These are phyloP conservation scores for Trachops cirrhosus DNA, from an alignment of 2,797 vertebrate species.

Conservation along the genomic window DNA sequence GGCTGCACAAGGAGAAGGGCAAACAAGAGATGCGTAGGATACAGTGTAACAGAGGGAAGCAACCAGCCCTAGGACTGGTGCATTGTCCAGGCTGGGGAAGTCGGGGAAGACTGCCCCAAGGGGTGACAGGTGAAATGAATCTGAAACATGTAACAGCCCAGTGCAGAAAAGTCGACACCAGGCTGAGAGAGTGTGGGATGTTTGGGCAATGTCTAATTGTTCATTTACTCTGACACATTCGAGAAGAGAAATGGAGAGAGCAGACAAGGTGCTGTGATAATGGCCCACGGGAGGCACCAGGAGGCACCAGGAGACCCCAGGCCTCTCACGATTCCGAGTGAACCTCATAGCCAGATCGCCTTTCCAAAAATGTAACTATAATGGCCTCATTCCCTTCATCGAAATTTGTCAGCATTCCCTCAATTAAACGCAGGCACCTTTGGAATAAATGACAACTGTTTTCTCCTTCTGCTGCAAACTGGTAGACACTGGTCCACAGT, in stretches of 20 bases:
- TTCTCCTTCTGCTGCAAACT: not conserved
- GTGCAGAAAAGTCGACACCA: not conserved
- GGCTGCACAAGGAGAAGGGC: not conserved
- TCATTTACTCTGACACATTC: not conserved
- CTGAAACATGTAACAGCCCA: not conserved
- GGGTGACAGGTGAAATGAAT: not conserved
- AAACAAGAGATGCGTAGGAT: not conserved
- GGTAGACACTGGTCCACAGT: not conserved
- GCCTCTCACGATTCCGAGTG: not conserved
- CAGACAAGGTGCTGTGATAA: not conserved
- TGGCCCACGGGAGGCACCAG: accelerated
- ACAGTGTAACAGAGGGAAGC: not conserved
- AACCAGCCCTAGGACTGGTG: accelerated
- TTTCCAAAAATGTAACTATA: not conserved
- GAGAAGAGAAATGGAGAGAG: not conserved
- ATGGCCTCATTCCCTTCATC: not conserved
- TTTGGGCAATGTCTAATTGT: not conserved
- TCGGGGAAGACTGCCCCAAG: not conserved
- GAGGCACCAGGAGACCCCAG: not conserved
- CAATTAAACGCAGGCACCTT: not conserved
- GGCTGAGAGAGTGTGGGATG: not conserved
- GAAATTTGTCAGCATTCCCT: not conserved
- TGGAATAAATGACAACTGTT: not conserved
- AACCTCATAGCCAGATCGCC: not conserved
- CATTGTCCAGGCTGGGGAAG: not conserved